Base-by-base conservation (phyloP, 1,140 invertebrate species). In the Ips nitidus region DNA sequence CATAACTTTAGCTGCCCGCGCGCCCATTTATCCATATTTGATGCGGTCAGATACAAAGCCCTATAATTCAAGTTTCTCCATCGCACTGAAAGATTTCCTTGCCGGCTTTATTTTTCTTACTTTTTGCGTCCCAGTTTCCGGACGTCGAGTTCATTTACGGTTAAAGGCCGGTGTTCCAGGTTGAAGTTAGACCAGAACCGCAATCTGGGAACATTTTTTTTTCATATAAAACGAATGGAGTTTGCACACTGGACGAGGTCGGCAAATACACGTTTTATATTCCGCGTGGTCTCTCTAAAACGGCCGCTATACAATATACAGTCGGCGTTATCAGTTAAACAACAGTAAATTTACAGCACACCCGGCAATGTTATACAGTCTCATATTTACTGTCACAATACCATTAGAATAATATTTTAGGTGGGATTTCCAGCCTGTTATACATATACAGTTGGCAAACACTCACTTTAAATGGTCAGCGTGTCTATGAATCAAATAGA, bases 21-120 rank as follows among this genome's bases (percentile, higher is more conserved):
- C 63, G 60, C 66, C 69, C 71, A 71, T 73, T 74, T 73, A 74
- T 74, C 73, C 73, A 74, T 74, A 73, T 74, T 73, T 74, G 71
- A 74, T 74, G 70, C 73, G 42, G 63, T 60, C 53, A 71, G 70
- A 71, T 71, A 71, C 70, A 71, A 71, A 67, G 56, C 57, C 60
- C 47, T 53, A 71, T 71, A 68, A 57, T 71, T 71, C 66, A 71
- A 66, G 47, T 70, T 66, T n/a, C 43, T 59, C 50, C 45, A 52
- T 22, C 22, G 22, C 22, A 22, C 22, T 66, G 62, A 70, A 66
- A 70, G 45, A 66, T 70, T 59, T 66, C 56, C 41, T 59, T 36
- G 41, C 22, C 2, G 38, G 41, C 52, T 38, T 41, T 70, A 8
- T 66, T 66, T 66, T 42, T 45, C 47, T 65, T 65, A 56, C 56